Percentiles rank a stretch among this genome's conserved stretches.
phyloP scores from a whole-genome alignment of 2,888 invertebrate genomes.

The Parnassius apollo region DNA sequence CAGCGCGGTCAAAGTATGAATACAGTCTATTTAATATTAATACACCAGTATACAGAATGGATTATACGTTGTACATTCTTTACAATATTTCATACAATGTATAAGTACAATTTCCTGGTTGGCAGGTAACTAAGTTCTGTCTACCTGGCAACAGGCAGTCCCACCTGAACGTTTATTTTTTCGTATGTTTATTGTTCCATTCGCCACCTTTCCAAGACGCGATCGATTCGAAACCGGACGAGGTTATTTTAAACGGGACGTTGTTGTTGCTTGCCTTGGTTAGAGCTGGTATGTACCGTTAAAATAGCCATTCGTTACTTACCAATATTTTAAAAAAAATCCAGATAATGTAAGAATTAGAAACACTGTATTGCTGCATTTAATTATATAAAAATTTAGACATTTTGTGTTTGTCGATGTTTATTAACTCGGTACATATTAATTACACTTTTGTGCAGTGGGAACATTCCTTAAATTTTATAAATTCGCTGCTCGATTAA shows the following conservation, averaged over 20 bases:
- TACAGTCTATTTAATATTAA: background rate
- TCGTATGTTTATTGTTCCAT: slow-evolving; percentile 46
- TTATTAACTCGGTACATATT: too few relatives aligned
- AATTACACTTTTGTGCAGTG: too few relatives aligned
- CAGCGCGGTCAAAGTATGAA: slow-evolving; percentile 6
- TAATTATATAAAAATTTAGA: too few relatives aligned
- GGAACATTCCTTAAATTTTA: too few relatives aligned
- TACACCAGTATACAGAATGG: slow-evolving; percentile 8
- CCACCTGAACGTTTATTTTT: slow-evolving; percentile 46
- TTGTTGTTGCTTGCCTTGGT: slow-evolving; percentile 32
- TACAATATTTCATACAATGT: slow-evolving; percentile 5
- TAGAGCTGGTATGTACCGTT: slow-evolving; percentile 22
- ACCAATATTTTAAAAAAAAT: background rate
- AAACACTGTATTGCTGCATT: too few relatives aligned
- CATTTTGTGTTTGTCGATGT: too few relatives aligned
- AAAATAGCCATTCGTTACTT: slow-evolving; percentile 8
- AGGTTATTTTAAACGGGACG: slow-evolving; percentile 56
- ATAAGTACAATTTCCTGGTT: slow-evolving; percentile 33
- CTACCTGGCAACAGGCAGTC: slow-evolving; percentile 52
- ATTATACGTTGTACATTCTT: slow-evolving; percentile 18
- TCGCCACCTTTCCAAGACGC: slow-evolving; percentile 40
- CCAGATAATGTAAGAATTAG: background rate
- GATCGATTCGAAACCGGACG: slow-evolving; percentile 53
- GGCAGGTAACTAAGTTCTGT: slow-evolving; percentile 30
- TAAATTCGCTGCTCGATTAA: too few relatives aligned